Conservation (phyloP, 2,797 vertebrate species). For the Galago senegalensis region DNA sequence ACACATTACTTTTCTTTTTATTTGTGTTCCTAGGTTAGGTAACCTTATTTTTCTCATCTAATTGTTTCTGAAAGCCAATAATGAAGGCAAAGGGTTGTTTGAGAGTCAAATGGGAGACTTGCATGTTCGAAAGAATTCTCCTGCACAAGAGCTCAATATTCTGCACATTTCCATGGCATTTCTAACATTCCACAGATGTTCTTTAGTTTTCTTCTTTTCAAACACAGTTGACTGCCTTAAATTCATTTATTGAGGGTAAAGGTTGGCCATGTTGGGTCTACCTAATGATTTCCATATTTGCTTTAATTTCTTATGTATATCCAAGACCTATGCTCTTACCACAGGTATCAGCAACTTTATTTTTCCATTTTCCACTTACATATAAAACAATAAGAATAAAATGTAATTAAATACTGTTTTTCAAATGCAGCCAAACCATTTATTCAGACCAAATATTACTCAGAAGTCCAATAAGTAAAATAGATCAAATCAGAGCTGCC, state of each 20-base stretch:
- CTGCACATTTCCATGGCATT: neutral
- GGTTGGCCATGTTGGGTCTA: neutral
- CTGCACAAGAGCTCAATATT: neutral
- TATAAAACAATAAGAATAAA: neutral
- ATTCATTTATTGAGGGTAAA: neutral
- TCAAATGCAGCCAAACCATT: neutral
- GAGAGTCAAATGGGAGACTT: neutral
- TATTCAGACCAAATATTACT: slow-evolving; percentile 14
- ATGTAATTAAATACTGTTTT: slow-evolving; percentile 52
- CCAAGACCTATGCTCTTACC: neutral
- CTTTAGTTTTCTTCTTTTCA: neutral
- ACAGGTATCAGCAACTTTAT: neutral
- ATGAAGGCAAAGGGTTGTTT: neutral
- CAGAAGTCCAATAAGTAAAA: neutral
- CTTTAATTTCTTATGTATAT: neutral
- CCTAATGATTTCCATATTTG: neutral
- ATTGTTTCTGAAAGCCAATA: slow-evolving; percentile 22
- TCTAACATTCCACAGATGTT: neutral
- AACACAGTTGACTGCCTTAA: slow-evolving; percentile 53
- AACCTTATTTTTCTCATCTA: neutral
- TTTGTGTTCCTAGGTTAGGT: neutral
- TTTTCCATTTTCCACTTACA: slow-evolving; percentile 57
- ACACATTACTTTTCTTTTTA: neutral
- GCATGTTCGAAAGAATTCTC: neutral
- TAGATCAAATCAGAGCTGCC: neutral